Base-by-base conservation (phyloP, 2,797 vertebrate genomes). In the Numenius phaeopus region DNA sequence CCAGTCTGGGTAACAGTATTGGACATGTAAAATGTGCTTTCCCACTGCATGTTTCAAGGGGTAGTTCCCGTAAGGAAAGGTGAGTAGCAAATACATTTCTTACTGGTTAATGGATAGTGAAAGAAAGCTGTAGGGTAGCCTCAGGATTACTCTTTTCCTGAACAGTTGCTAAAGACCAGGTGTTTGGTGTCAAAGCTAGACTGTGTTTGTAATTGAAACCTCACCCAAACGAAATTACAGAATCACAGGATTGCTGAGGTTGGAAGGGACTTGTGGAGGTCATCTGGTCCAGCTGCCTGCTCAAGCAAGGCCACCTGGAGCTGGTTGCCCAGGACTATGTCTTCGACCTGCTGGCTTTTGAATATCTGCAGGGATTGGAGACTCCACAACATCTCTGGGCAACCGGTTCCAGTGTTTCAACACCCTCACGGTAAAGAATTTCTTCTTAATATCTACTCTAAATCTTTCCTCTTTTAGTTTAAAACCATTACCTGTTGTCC, bases 301-400 rank as follows among this genome's bases (percentile, higher is more conserved):
- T 39, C 29, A 73, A 37, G 7, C 47, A 40, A 39, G 40, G 5
- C 12, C 26, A 52, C 15, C 27, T 47, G 20, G 20, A 80, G 3
- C 15, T 7, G 7, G 12, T 65, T 47, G 11, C 14, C 27, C 50
- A 52, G 20, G 40, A 34, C 29, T 4, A 24, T 9, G 2, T n/a
- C 59, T 23, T 47, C 8, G 2, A n/a, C 59, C 29, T 47, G 14
- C 8, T 0, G 3, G 7, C n/a, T 57, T 65, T 57, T 20, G n/a
- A 65, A 4, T 47, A 23, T 47, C 47, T 37, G 21, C 26, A 17
- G 17, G 55, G 20, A 49, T 1, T 34, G 40, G 29, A 73, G 16
- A 64, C n/a, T 72, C 39, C 21, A 30, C n/a, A 16, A 4, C 5
- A 15, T 32, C n/a, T 18, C n/a, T 32, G 69, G 27, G 14, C 47